Percentiles rank a stretch among this genome's conserved stretches.
Conservation (phyloP, 30 jellyfish, hydroid and myxozoan genomes). For the Nemopilema nomurai region DNA sequence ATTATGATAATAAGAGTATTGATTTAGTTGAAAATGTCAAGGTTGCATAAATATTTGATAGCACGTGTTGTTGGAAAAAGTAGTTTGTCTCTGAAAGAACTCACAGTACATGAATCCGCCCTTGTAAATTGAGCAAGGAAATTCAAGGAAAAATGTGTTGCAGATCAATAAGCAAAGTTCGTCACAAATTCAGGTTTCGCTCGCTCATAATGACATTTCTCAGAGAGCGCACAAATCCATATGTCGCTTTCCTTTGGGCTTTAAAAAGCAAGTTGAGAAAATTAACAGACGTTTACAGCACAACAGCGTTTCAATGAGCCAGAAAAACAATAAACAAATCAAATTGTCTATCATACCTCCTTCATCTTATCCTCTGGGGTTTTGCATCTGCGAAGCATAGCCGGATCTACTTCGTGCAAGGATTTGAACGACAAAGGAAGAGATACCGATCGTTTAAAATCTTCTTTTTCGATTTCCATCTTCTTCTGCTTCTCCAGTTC, state of each 20-base stretch:
- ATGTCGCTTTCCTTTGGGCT: too few relatives aligned
- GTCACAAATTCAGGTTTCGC: too few relatives aligned
- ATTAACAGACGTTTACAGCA: too few relatives aligned
- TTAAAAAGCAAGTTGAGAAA: too few relatives aligned
- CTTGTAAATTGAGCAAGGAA: too few relatives aligned
- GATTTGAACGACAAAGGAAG: constrained; percentile 70
- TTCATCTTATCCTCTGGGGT: constrained; percentile 89
- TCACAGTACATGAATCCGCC: too few relatives aligned
- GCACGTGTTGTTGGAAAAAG: not conserved
- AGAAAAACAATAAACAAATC: not conserved
- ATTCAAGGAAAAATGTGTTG: too few relatives aligned
- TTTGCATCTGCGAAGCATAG: constrained; percentile 65
- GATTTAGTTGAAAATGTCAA: not conserved
- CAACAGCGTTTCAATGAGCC: not conserved
- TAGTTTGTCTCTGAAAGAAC: too few relatives aligned
- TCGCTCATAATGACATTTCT: too few relatives aligned
- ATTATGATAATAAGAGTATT: too few relatives aligned
- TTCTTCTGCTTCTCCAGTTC: constrained; percentile 81
- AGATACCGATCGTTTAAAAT: constrained; percentile 71
- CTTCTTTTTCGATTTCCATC: constrained; percentile 85
- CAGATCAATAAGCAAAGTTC: too few relatives aligned
- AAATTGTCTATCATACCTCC: constrained; percentile 67
- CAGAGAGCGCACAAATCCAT: too few relatives aligned
- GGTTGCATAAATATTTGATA: not conserved
- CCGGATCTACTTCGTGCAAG: constrained; percentile 75